Conservation (phyloP, 64 coral and sea anemone species). For the Montipora efflorescens region DNA sequence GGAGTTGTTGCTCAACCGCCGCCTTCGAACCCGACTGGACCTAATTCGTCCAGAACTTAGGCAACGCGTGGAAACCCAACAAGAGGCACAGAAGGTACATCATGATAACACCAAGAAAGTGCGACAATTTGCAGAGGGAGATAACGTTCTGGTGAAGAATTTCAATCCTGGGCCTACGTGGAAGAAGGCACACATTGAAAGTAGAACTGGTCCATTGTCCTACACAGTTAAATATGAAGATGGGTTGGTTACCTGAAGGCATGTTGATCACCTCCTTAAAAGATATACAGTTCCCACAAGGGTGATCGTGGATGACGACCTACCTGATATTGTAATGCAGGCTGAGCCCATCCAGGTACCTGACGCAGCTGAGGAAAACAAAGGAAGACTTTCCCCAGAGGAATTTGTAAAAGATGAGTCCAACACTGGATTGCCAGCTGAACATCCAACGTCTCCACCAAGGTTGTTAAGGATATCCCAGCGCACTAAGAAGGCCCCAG, state of each 20-base stretch:
- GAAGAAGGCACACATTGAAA: background rate
- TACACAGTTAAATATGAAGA: background rate
- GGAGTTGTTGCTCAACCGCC: no score
- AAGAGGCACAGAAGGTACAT: background rate
- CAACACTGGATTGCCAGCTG: background rate
- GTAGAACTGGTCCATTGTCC: background rate
- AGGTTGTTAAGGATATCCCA: background rate
- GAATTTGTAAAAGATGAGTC: background rate
- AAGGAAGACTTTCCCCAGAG: background rate
- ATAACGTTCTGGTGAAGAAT: background rate
- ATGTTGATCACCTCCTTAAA: background rate
- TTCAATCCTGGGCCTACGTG: background rate
- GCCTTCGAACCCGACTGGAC: background rate
- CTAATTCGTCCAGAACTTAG: background rate
- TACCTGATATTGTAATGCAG: no score
- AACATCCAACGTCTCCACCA: background rate
- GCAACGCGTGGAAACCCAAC: background rate
- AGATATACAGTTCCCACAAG: background rate
- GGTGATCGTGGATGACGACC: no score
- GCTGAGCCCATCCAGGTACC: background rate
- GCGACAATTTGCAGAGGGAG: background rate
- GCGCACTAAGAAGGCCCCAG: background rate
- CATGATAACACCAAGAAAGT: background rate
- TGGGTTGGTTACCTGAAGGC: background rate
- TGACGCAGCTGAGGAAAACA: background rate